Conservation (phyloP, 2,797 vertebrate genomes). For the Ambastaia sidthimunki region DNA sequence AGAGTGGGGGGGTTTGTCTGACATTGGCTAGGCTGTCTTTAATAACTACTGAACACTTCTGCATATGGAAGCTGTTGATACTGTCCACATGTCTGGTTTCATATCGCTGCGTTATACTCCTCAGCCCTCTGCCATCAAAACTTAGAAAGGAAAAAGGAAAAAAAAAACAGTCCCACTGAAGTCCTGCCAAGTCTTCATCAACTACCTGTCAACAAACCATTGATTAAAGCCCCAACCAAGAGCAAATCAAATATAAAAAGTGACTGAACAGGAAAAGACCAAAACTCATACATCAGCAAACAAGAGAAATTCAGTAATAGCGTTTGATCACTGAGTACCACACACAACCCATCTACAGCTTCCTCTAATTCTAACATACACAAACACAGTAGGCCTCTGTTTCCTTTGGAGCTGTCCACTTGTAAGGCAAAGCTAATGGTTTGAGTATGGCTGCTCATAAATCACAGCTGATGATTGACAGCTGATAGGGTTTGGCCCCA, state of each 20-base stretch:
- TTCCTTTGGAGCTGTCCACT: constrained; percentile 59
- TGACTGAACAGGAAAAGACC: constrained; percentile 45
- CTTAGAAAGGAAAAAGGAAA: constrained; percentile 5
- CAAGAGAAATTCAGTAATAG: constrained; percentile 50
- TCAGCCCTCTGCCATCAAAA: constrained; percentile 42
- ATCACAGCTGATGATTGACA: constrained; percentile 61
- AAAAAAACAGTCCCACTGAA: constrained; percentile 40
- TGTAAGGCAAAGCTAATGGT: constrained; percentile 55
- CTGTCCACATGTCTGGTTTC: constrained; percentile 47
- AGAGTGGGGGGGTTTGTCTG: background rate
- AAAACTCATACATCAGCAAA: constrained; percentile 53
- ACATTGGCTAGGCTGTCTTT: constrained; percentile 19
- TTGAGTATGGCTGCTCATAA: constrained; percentile 59
- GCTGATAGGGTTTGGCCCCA: constrained; percentile 52
- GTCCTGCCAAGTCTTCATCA: constrained; percentile 48
- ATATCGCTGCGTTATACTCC: constrained; percentile 40
- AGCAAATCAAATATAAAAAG: constrained; percentile 50
- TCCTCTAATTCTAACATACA: constrained; percentile 59
- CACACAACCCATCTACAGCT: constrained; percentile 49
- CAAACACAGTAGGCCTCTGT: constrained; percentile 49
- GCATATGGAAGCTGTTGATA: constrained; percentile 44
- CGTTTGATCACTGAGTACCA: constrained; percentile 51
- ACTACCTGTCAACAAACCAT: constrained; percentile 48
- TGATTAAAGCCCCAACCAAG: constrained; percentile 56
- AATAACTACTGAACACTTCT: constrained; percentile 30